Percentiles rank a stretch among this genome's conserved stretches.
phyloP scores from a whole-genome alignment of 2,113 vertebrate genomes.

The Mesitornis unicolor region DNA sequence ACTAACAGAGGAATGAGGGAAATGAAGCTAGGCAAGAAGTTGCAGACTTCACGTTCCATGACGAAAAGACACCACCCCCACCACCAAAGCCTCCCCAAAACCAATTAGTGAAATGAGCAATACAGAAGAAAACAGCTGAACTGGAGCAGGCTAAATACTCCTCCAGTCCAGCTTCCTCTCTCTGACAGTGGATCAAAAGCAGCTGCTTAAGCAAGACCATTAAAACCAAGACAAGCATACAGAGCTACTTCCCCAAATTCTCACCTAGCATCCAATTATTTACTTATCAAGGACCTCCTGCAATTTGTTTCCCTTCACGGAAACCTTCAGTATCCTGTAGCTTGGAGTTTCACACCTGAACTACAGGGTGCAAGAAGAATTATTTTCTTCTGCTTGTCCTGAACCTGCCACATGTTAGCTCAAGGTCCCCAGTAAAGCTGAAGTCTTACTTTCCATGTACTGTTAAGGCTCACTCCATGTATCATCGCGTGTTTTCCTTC shows the following conservation, averaged over 20 bases:
- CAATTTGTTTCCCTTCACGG: background rate
- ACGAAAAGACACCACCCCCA: background rate
- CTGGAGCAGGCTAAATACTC: background rate
- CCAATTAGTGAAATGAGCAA: background rate
- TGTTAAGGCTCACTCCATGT: background rate
- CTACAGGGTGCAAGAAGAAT: background rate
- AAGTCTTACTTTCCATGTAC: background rate
- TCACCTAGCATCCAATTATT: background rate
- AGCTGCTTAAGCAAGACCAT: background rate
- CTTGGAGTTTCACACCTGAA: background rate
- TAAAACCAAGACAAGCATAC: background rate
- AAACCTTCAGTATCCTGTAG: background rate
- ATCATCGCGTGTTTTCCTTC: background rate
- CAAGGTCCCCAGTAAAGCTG: background rate
- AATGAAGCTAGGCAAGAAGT: background rate
- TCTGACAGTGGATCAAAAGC: background rate
- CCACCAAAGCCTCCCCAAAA: background rate
- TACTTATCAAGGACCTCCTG: background rate
- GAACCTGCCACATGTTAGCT: background rate
- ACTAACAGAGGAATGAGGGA: background rate
- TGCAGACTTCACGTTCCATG: background rate
- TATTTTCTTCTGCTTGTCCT: background rate
- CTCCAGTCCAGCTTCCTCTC: background rate
- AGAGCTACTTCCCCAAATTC: background rate
- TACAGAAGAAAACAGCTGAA: background rate